These are phyloP conservation scores for Eupsilia transversa DNA, from an alignment of 2,888 invertebrate genomes.

Conservation along the genomic window DNA sequence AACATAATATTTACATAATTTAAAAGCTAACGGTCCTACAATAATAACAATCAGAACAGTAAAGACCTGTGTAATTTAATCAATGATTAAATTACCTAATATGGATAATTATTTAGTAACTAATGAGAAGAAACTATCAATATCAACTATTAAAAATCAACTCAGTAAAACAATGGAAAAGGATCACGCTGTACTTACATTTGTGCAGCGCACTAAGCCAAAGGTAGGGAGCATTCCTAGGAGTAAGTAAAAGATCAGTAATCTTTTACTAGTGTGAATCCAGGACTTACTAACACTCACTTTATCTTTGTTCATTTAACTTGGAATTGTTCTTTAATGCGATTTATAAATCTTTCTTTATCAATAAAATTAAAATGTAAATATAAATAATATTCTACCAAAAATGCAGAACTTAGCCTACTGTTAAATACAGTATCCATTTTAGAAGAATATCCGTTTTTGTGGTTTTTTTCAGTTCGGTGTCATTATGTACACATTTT, in stretches of 20 bases:
- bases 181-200: constrained; percentile 52
- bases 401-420: not conserved
- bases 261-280: constrained; percentile 63
- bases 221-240: constrained; percentile 46
- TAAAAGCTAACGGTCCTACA: too few relatives aligned
- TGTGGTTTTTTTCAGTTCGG: too few relatives aligned
- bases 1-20: too few relatives aligned
- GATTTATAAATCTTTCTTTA: not conserved
- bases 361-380: not conserved
- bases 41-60: too few relatives aligned
- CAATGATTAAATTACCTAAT: too few relatives aligned
- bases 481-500: too few relatives aligned
- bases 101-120: not conserved
- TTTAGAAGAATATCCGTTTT: not conserved
- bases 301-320: constrained; percentile 35
- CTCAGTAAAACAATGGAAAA: not conserved
- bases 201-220: constrained; percentile 32
- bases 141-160: not conserved
- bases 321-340: constrained; percentile 13
- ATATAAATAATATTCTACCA: not conserved
- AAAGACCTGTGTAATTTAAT: too few relatives aligned
- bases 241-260: constrained; percentile 61
- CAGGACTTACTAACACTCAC: constrained; percentile 33
- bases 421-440: not conserved
- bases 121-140: not conserved